Percentiles rank a stretch among this genome's conserved stretches.
phyloP scores from a whole-genome alignment of 2,113 vertebrate genomes.

The Nansenia antarctica region DNA sequence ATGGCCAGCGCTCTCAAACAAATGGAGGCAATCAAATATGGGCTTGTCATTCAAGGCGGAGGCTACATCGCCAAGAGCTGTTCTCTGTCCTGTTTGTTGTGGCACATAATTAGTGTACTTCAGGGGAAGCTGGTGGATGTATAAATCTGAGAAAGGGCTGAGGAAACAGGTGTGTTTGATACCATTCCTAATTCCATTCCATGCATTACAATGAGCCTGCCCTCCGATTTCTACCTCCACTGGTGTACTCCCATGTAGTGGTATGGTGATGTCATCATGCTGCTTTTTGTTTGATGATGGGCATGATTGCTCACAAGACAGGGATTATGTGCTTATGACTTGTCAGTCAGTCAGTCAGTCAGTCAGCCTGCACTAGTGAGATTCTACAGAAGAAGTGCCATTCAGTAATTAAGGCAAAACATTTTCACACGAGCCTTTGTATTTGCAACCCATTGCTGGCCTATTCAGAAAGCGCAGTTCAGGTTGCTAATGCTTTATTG shows the following conservation, averaged over 20 bases:
- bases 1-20: not conserved
- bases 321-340: not conserved
- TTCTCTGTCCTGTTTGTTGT: not conserved
- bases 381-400: constrained; percentile 1
- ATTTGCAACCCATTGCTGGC: not conserved
- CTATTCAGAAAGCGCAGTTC: constrained; percentile 16
- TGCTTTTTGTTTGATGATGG: not conserved
- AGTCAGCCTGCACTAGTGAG: not conserved
- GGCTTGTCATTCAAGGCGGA: constrained; percentile 6
- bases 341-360: not conserved
- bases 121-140: no score
- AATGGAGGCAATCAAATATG: constrained; percentile 2
- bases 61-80: not conserved
- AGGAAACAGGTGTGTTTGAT: no score
- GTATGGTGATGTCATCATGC: not conserved
- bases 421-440: constrained; percentile 17
- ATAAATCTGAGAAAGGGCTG: no score
- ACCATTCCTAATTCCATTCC: no score
- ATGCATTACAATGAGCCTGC: no score
- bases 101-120: not conserved
- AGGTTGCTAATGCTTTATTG: constrained; percentile 20
- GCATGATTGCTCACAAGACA: not conserved
- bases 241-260: not conserved
- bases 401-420: not conserved
- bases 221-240: no score